Evolutionary conservation across 2,797 vertebrate genomes (phyloP), one percentile per base, ranked within the genome.

Genomic region (Amazona finschi): DNA sequence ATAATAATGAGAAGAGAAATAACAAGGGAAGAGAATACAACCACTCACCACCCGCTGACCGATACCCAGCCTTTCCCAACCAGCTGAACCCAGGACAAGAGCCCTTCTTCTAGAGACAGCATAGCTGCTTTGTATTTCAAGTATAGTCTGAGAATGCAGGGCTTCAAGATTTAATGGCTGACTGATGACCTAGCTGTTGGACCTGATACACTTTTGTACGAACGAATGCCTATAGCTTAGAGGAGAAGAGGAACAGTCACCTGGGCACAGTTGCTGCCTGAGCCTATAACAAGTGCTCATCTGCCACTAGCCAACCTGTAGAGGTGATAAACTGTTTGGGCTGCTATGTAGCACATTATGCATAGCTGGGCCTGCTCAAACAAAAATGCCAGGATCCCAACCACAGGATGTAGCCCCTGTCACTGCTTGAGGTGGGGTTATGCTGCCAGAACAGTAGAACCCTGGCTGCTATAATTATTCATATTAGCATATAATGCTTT

Each of bases 401-500:
- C n/a, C 2, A 4, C 0, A 0, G 49, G 36, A n/a, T 27, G 15
- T 30, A 47, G 44, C 44, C 41, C 18, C 7, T 67, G 44, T 75
- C 41, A 52, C 75, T 74, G 22, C 36, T 65, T 66, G 47, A 77
- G 17, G 11, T 44, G 46, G 31, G 13, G 6, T 58, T 36, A 14
- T 38, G 57, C 57, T 75, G 43, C 49, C 44, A 50, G 38, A 69
- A 10, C 11, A 10, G 30, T 31, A 60, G 27, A 89, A 15, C 36
- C 13, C 12, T 27, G 20, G 8, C n/a, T 30, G 39, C 27, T 78
- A 1, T 43, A 77, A 30, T 62, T 71, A n/a, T 55, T 55, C 19
- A 22, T 55, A 22, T 55, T 55, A 55, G 14, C 53, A 14, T 21
- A 55, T 31, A n/a, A 55, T 55, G 53, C 31, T 55, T 55, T 36